Evolutionary conservation across 2,797 vertebrate species (phyloP).

Genomic region (Coreius guichenoti): DNA sequence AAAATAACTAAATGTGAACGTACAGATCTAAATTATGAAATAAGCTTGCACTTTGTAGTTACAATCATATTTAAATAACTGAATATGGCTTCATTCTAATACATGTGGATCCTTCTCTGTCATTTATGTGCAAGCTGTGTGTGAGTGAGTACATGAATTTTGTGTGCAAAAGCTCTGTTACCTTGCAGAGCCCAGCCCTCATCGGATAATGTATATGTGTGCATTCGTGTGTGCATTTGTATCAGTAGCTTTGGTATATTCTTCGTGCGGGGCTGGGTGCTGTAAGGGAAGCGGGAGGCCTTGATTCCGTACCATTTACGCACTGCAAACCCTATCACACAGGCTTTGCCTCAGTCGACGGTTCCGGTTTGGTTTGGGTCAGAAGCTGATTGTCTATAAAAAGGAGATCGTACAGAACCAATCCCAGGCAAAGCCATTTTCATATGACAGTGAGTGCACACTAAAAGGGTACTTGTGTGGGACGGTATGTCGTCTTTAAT

Average conservation of each 20-base stretch:
- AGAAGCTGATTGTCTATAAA: constrained; percentile 73
- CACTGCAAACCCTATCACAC: constrained; percentile 10
- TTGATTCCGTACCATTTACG: constrained; percentile 2
- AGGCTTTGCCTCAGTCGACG: constrained; percentile 65
- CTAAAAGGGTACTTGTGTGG: constrained; percentile 3
- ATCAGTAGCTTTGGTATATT: constrained; percentile 70
- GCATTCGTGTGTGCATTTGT: constrained; percentile 43
- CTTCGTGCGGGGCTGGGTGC: constrained; percentile 57
- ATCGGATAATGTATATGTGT: constrained; percentile 15
- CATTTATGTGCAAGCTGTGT: neutral
- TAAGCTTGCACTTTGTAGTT: neutral
- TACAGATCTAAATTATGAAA: neutral
- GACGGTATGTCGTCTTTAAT: neutral
- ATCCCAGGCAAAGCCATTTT: constrained; percentile 64
- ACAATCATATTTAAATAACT: neutral
- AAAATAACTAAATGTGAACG: neutral
- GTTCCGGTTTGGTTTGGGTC: constrained; percentile 72
- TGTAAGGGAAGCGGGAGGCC: constrained; percentile 60
- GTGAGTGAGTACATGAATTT: neutral
- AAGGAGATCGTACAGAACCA: constrained; percentile 66
- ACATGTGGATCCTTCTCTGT: neutral
- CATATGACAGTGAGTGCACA: constrained; percentile 41
- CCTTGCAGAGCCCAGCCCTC: constrained; percentile 67
- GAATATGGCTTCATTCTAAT: neutral
- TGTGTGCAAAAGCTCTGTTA: constrained; percentile 55